phyloP scores from a whole-genome alignment of 2,113 vertebrate genomes.

The Dicentrarchus labrax region DNA sequence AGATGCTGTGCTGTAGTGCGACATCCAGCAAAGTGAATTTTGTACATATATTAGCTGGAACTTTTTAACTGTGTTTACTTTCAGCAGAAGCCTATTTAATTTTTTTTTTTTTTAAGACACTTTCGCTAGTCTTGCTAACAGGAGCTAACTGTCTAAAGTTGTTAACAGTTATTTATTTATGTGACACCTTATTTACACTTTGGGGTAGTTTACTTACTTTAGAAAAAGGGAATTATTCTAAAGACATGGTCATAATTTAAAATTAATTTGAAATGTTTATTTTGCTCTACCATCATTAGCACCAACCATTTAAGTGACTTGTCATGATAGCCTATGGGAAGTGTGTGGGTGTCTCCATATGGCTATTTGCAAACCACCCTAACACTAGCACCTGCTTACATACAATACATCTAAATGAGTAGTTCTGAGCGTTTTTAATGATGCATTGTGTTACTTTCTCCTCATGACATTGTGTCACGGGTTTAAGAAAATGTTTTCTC shows the following conservation, averaged over 20 bases:
- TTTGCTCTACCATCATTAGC: slow-evolving; percentile 11
- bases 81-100: background rate
- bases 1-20: too few species aligned
- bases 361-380: background rate
- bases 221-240: background rate
- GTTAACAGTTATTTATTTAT: background rate
- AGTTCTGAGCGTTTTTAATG: background rate
- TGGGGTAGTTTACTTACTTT: background rate
- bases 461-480: background rate
- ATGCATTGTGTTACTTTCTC: background rate
- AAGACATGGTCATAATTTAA: background rate
- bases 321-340: background rate
- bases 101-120: background rate
- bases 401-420: background rate
- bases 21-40: too few species aligned
- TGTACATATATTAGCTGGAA: too few species aligned
- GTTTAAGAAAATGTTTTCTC: slow-evolving; percentile 34
- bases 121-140: background rate
- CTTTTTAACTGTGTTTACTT: background rate
- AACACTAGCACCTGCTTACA: background rate
- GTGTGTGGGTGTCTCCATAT: slow-evolving; percentile 15
- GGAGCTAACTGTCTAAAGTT: slow-evolving; percentile 3
- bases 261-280: background rate
- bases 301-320: background rate
- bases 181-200: background rate